These are phyloP conservation scores for Synanceia verrucosa DNA, from an alignment of 2,797 vertebrate species.

Conservation along the genomic window DNA sequence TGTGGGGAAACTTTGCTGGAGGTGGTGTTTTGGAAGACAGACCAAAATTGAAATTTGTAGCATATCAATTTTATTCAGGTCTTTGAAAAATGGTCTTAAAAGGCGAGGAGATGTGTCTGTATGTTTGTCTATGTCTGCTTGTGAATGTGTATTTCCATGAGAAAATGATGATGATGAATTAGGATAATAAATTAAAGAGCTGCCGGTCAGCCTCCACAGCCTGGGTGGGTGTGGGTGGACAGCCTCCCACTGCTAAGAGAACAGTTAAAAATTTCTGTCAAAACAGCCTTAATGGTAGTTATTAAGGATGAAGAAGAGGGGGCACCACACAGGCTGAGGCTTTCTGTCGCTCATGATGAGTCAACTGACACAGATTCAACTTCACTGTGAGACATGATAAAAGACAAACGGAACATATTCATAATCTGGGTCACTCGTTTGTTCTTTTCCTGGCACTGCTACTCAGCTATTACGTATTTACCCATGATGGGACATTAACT, in stretches of 20 bases:
- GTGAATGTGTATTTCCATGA: slow-evolving; percentile 9
- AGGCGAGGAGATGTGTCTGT: not conserved
- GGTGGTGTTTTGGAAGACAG: slow-evolving; percentile 3
- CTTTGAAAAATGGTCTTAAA: slow-evolving; percentile 16
- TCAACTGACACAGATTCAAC: slow-evolving; percentile 45
- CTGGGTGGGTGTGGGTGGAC: slow-evolving; percentile 47
- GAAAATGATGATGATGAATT: slow-evolving; percentile 33
- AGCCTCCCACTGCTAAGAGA: slow-evolving; percentile 47
- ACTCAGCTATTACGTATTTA: not conserved
- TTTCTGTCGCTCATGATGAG: slow-evolving; percentile 46
- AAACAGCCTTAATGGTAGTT: slow-evolving; percentile 61
- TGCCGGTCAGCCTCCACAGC: slow-evolving; percentile 24
- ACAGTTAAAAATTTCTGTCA: slow-evolving; percentile 60
- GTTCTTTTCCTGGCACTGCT: not conserved
- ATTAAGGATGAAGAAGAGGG: slow-evolving; percentile 48
- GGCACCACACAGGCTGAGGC: slow-evolving; percentile 12
- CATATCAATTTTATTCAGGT: not conserved
- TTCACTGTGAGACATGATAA: not conserved
- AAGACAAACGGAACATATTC: slow-evolving; percentile 15
- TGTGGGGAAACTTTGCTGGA: not conserved
- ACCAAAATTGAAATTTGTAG: slow-evolving; percentile 4
- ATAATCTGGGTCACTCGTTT: slow-evolving; percentile 5
- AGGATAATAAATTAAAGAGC: slow-evolving; percentile 41
- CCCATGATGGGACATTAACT: too few relatives aligned
- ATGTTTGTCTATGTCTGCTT: slow-evolving; percentile 4